Evolutionary conservation across 53 echinoderm and acorn worm genomes (phyloP), one percentile per base, ranked within the genome.

Genomic region (Glandiceps talaboti): DNA sequence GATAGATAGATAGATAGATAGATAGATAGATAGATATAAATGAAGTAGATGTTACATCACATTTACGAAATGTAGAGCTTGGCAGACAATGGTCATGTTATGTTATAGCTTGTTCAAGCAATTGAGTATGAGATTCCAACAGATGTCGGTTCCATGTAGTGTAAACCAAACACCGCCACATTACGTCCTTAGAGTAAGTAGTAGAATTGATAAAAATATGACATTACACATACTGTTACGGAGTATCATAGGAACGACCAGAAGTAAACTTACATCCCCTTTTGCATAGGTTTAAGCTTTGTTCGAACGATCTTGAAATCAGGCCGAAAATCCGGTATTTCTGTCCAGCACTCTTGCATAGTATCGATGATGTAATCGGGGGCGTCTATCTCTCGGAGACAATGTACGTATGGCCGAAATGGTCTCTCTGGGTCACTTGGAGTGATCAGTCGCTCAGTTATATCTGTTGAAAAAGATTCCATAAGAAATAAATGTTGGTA

Each of bases 341-440:
- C 97, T 0, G 33, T 77, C 97, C 97, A 97, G 77, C 97, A 89
- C 31, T 89, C 93, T 81, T 97, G 91, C 97, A 97, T 97, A 74
- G 85, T 86, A 27, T 90, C 86, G 25, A 97, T 75, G 26, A 97
- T 85, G 76, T 92, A 93, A 30, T 86, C 91, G 0, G 93, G 85
- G 73, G 92, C 90, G 27, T 93, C 93, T 6, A 45, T 12, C 20
- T 45, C 64, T 75, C 91, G 92, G 0, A 97, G 84, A 75, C 85
- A 91, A 84, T 88, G 90, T 28, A 97, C 93, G 30, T 93, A 90
- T 0, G 97, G 97, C 76, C 97, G 79, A 79, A 89, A 97, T 29
- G 97, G 97, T 79, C 77, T 85, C 14, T 84, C 83, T 0, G 79
- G 82, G 31, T 93, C 91, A 45, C 80, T 73, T 6, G 97, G 93